A percentile compares a stretch with the other conserved stretches of the same genome.
phyloP scores from a whole-genome alignment of 2,113 vertebrate genomes.

The Haemorhous mexicanus region DNA sequence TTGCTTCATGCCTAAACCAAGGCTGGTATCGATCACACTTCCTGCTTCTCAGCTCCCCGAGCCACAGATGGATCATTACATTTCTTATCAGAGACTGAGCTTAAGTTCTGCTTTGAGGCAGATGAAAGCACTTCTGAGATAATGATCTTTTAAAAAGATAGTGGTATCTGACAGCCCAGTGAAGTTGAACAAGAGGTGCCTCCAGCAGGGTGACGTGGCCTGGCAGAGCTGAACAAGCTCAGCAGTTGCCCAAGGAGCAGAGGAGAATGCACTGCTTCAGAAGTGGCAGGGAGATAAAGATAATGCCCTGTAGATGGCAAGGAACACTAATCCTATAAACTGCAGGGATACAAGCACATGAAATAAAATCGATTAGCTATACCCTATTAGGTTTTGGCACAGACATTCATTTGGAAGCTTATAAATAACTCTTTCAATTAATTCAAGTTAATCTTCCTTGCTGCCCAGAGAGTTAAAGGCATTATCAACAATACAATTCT shows the following conservation, averaged over 20 bases:
- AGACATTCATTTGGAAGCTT: neutral
- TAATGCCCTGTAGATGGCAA: neutral
- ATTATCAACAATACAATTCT: neutral
- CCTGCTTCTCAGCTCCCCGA: neutral
- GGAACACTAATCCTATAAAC: neutral
- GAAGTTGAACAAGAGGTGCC: neutral
- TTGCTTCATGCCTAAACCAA: accelerated
- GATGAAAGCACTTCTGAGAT: neutral
- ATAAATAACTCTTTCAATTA: conserved; percentile 2
- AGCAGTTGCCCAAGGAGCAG: neutral
- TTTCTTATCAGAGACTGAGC: neutral
- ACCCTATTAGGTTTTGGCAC: neutral
- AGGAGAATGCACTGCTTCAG: neutral
- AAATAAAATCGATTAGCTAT: neutral
- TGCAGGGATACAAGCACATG: neutral
- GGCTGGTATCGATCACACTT: accelerated
- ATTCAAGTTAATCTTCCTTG: neutral
- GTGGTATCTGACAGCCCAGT: neutral
- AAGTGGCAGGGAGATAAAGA: neutral
- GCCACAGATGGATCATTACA: neutral
- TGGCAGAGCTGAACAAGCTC: neutral
- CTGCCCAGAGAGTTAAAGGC: neutral
- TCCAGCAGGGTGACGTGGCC: neutral
- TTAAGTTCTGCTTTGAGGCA: neutral
- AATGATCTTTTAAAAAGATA: neutral